Conservation (phyloP, 2,113 vertebrate species). For the Cephalopterus ornatus region DNA sequence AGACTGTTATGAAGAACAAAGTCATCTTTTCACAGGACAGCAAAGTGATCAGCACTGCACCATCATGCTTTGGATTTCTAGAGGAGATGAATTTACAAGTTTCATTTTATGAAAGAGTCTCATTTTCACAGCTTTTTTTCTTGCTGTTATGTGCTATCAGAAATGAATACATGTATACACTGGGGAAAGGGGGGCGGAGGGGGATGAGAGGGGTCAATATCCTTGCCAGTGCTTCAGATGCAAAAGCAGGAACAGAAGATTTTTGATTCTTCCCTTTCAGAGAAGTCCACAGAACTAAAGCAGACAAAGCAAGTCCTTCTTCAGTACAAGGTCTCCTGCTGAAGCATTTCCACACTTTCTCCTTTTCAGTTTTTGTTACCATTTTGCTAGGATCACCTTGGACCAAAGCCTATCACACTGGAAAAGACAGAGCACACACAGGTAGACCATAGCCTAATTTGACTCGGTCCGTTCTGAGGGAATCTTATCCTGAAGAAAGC, state of each 20-base stretch:
- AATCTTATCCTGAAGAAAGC: not conserved
- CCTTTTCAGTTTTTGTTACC: not conserved
- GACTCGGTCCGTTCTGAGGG: not conserved
- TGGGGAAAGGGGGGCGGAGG: accelerated
- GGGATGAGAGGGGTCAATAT: accelerated
- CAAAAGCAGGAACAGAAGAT: not conserved
- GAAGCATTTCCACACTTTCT: not conserved
- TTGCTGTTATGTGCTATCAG: not conserved
- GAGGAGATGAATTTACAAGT: not conserved
- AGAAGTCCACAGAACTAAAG: not conserved
- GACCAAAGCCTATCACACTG: not conserved
- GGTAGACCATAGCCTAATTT: not conserved
- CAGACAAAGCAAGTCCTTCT: not conserved
- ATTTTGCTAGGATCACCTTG: not conserved
- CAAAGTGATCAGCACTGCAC: not conserved
- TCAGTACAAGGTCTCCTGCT: not conserved
- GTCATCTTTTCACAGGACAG: not conserved
- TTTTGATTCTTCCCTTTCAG: not conserved
- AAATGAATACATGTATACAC: not conserved
- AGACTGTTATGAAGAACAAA: not conserved
- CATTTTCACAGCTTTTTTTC: not conserved
- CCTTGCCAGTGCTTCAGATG: not conserved
- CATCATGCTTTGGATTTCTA: not conserved
- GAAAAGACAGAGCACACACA: not conserved
- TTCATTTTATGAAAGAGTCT: not conserved